phyloP scores from a whole-genome alignment of 2,113 vertebrate genomes.

The Butorides virescens region DNA sequence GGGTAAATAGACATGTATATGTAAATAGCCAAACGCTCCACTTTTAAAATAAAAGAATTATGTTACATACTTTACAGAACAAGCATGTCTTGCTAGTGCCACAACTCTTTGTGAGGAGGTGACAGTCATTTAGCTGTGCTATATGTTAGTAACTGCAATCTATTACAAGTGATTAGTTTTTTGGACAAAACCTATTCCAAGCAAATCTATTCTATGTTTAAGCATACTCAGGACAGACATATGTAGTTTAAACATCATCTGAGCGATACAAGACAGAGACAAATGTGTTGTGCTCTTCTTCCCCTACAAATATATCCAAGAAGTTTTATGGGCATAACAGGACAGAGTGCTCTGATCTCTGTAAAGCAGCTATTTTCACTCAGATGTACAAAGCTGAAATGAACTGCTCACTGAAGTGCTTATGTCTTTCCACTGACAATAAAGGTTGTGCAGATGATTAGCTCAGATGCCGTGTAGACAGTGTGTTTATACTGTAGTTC shows the following conservation, averaged over 20 bases:
- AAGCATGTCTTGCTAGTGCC: background rate
- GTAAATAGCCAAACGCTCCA: background rate
- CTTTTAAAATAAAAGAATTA: background rate
- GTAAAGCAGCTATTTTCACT: background rate
- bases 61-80: background rate
- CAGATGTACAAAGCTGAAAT: background rate
- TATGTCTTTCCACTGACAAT: background rate
- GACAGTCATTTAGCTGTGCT: background rate
- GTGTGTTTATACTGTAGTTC: background rate
- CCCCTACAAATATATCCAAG: background rate
- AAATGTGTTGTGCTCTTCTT: background rate
- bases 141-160: background rate
- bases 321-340: background rate
- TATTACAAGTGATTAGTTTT: background rate
- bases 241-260: background rate
- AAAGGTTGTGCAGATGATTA: background rate
- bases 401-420: background rate
- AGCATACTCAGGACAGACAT: background rate
- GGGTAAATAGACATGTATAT: background rate
- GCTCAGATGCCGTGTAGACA: background rate
- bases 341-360: background rate
- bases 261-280: background rate
- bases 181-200: background rate
- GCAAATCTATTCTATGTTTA: background rate
- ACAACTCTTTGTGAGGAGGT: background rate